Base-by-base conservation (phyloP, 2,113 vertebrate genomes). In the Dasypus novemcinctus region DNA sequence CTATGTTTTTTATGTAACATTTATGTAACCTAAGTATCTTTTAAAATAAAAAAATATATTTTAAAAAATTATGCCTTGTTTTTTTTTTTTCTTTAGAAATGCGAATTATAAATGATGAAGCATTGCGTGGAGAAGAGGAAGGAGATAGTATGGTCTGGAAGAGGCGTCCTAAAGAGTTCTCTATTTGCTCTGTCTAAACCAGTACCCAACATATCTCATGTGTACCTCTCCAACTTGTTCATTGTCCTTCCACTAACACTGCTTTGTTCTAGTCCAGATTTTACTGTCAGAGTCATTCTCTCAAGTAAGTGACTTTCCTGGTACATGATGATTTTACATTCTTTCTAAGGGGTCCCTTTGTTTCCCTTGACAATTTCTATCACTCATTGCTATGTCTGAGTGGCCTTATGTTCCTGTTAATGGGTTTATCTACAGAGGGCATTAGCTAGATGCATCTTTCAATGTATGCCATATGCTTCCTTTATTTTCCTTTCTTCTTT, bases 21-120 rank as follows among this genome's bases (percentile, higher is more conserved):
- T n/a, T n/a, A n/a, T n/a, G n/a, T n/a, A n/a, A n/a, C n/a, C n/a
- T n/a, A n/a, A n/a, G n/a, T n/a, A n/a, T n/a, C n/a, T n/a, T n/a
- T n/a, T n/a, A n/a, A n/a, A n/a, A n/a, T n/a, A n/a, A n/a, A n/a
- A n/a, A n/a, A n/a, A n/a, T n/a, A n/a, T n/a, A n/a, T n/a, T n/a
- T n/a, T n/a, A n/a, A 52, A 91, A 88, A 82, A 10, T 41, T 81
- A 15, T 76, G 21, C 14, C 36, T 90, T 85, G 23, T 0, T 25
- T 71, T 72, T 85, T 75, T n/a, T n/a, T n/a, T n/a, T n/a, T n/a
- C 15, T 21, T 91, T 93, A 43, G 68, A 87, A 96, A 38, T 66
- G 52, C 91, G 49, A 72, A 49, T n/a, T 88, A n/a, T 14, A 71
- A 91, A 76, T 49, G 52, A 41, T 31, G 59, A 64, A 74, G 43